Evolutionary conservation across 1,140 invertebrate genomes (phyloP).

Genomic region (Drosophila pruinosa): DNA sequence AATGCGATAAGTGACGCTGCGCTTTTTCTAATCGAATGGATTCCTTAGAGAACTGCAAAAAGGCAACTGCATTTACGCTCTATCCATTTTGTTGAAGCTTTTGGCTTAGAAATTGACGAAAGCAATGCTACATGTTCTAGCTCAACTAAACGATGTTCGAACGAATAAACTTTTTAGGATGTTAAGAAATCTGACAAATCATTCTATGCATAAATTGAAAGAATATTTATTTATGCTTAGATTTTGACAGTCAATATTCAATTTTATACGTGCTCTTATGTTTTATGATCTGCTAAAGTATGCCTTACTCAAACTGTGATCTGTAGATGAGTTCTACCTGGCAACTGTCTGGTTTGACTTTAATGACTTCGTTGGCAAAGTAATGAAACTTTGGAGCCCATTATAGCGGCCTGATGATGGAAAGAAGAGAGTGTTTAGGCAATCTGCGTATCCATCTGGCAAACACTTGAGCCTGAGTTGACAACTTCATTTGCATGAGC

Average conservation of each 20-base stretch:
- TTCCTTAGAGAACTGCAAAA: not conserved
- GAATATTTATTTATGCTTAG: too few species aligned
- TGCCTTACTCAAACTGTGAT: too few species aligned
- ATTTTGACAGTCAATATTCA: too few species aligned
- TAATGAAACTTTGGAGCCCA: not conserved
- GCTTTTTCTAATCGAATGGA: not conserved
- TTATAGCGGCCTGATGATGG: not conserved
- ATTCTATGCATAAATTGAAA: too few species aligned
- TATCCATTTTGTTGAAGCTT: too few species aligned
- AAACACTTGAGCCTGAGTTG: constrained; percentile 23
- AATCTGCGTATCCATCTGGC: not conserved
- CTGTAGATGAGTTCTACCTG: not conserved
- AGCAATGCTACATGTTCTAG: too few species aligned
- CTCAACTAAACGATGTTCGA: too few species aligned
- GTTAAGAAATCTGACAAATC: too few species aligned
- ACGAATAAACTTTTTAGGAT: too few species aligned
- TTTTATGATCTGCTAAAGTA: not conserved
- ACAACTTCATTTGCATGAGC: constrained; percentile 39
- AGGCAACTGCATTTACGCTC: too few species aligned
- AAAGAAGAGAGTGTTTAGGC: not conserved
- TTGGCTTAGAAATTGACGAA: too few species aligned
- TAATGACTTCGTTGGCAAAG: not conserved
- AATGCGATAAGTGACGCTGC: not conserved
- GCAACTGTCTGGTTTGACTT: not conserved
- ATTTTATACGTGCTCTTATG: too few species aligned